Conservation (phyloP, 2,113 vertebrate species). For the Coturnix japonica region DNA sequence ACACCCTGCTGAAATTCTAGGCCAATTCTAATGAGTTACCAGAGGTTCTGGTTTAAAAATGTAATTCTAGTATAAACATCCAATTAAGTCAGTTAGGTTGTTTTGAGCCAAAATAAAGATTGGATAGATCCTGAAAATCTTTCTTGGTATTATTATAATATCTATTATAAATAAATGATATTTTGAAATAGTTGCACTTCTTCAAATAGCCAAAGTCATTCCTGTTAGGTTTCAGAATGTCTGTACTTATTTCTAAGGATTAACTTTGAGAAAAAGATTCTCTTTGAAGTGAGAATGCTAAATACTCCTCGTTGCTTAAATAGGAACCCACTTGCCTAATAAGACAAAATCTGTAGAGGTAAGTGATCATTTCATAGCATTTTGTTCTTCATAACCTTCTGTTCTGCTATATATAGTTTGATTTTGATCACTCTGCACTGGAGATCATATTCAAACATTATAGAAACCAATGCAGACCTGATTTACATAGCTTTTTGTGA, state of each 20-base stretch:
- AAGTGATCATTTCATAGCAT: background rate
- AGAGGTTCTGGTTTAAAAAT: background rate
- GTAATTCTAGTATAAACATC: background rate
- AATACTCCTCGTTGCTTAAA: background rate
- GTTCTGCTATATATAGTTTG: background rate
- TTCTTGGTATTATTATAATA: background rate
- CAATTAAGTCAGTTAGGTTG: background rate
- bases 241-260: background rate
- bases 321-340: background rate
- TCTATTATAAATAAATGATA: background rate
- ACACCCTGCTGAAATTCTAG: background rate
- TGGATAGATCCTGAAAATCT: background rate
- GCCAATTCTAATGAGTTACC: background rate
- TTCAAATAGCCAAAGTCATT: background rate
- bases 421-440: background rate
- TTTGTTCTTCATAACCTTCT: background rate
- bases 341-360: background rate
- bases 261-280: background rate
- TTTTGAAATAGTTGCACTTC: background rate
- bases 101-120: background rate
- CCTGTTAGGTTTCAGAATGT: background rate
- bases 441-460: background rate
- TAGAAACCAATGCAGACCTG: background rate
- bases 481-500: background rate
- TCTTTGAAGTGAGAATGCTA: background rate